Evolutionary conservation across 2,797 vertebrate species (phyloP).

Genomic region (Hoplostethus mediterraneus): DNA sequence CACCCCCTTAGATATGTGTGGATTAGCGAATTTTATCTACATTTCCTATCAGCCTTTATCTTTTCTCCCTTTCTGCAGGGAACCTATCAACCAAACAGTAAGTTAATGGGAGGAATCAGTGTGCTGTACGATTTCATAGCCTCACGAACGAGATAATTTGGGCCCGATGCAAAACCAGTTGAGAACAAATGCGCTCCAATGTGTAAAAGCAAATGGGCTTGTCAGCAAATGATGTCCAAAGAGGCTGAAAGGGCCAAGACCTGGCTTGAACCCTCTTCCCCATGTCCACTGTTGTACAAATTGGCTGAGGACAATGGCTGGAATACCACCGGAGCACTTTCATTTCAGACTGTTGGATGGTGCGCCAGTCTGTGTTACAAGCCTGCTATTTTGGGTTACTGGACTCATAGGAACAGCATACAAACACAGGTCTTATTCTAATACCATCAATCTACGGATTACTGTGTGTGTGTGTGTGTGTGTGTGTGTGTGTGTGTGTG

Average conservation of each 20-base stretch:
- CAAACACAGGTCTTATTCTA: conserved; percentile 35
- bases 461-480: conserved; percentile 27
- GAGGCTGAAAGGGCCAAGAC: conserved; percentile 55
- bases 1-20: conserved; percentile 37
- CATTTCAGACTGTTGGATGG: conserved; percentile 30
- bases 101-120: too few relatives aligned
- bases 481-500: background rate
- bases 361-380: conserved; percentile 56
- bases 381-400: conserved; percentile 55
- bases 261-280: conserved; percentile 43
- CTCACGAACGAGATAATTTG: conserved; percentile 23
- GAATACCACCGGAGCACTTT: conserved; percentile 61
- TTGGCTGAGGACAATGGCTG: conserved; percentile 57
- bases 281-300: conserved; percentile 57
- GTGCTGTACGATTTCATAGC: conserved; percentile 38
- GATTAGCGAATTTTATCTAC: background rate
- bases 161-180: conserved; percentile 8
- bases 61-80: background rate
- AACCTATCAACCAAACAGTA: background rate
- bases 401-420: conserved; percentile 39
- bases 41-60: conserved; percentile 18
- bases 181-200: conserved; percentile 25
- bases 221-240: conserved; percentile 58
- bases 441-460: conserved; percentile 59
- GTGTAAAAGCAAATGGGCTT: conserved; percentile 60